Evolutionary conservation across 2,797 vertebrate genomes (phyloP), one percentile per base, ranked within the genome.

Genomic region (Sebastes minor): DNA sequence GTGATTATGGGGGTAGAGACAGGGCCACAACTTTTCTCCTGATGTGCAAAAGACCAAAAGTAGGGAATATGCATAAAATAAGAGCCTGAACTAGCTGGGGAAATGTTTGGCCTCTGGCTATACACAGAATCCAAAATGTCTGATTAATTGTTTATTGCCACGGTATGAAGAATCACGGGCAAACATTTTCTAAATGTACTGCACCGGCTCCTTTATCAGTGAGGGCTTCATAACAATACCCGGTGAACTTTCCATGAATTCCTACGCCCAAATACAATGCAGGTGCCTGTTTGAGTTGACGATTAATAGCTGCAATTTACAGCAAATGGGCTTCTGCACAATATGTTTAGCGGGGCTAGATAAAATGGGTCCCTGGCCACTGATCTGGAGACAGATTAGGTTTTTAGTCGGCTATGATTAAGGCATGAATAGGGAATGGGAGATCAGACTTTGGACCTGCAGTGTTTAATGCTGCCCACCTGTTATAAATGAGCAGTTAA

Each of bases 371-470:
- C 94, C 92, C 92, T 86, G 90, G 91, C 89, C 92, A 88, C 90
- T 92, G 94, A 95, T 95, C 90, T 92, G 91, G 89, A 95, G 92
- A 92, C 81, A 91, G 89, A 93, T 94, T 93, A 91, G 88, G 91
- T 90, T 92, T 93, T 92, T 92, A 93, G 92, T 92, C 80, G 18
- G 87, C 87, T 87, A 91, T 93, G 91, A 93, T 94, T 93, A 94
- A 93, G 91, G 91, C 88, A 90, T 91, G 88, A 91, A 89, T 81
- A 84, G 86, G 88, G 81, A 91, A 85, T 78, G 83, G 83, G 81
- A 91, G 89, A 88, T 93, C 90, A 76, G 89, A 85, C 82, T 91
- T 89, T 69, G 83, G 87, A 90, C 83, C 89, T 81, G 74, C 79
- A 76, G 81, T 87, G 90, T 91, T 92, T 91, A 91, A 91, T 90